phyloP scores from a whole-genome alignment of 53 echinoderm and acorn worm genomes.

The Crossaster papposus region DNA sequence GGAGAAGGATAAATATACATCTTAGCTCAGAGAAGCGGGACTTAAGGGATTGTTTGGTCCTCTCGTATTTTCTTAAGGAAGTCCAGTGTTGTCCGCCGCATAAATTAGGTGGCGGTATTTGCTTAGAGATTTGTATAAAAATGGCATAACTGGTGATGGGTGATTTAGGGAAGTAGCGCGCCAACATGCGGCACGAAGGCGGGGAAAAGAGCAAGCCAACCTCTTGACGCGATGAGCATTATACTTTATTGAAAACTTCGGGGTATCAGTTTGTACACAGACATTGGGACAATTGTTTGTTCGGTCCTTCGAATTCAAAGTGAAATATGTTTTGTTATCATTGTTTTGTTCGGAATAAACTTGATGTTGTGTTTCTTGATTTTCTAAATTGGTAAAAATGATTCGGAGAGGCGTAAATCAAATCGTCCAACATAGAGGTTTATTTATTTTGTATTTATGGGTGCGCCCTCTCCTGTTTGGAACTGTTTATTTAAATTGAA shows the following conservation, averaged over 20 bases:
- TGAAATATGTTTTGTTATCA: too few species aligned
- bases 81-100: conserved; percentile 3
- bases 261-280: too few species aligned
- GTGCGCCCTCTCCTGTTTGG: background rate
- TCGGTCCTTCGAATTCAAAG: too few species aligned
- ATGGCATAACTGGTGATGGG: conserved; percentile 12
- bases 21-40: background rate
- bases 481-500: too few species aligned
- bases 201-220: background rate
- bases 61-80: background rate
- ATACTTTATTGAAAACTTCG: too few species aligned
- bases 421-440: too few species aligned
- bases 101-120: conserved; percentile 52
- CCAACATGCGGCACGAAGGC: background rate
- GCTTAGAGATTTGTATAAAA: conserved; percentile 43
- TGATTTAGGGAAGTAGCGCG: conserved; percentile 28
- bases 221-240: background rate
- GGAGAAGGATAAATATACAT: conserved; percentile 41
- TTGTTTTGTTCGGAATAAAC: too few species aligned
- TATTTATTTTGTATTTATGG: background rate
- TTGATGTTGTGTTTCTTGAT: too few species aligned
- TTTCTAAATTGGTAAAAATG: too few species aligned
- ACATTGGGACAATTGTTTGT: too few species aligned
- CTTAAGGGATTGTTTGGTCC: background rate
- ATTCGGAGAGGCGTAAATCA: too few species aligned